Conservation (phyloP, 92 coral and sea anemone genomes). For the Porites cylindrica region DNA sequence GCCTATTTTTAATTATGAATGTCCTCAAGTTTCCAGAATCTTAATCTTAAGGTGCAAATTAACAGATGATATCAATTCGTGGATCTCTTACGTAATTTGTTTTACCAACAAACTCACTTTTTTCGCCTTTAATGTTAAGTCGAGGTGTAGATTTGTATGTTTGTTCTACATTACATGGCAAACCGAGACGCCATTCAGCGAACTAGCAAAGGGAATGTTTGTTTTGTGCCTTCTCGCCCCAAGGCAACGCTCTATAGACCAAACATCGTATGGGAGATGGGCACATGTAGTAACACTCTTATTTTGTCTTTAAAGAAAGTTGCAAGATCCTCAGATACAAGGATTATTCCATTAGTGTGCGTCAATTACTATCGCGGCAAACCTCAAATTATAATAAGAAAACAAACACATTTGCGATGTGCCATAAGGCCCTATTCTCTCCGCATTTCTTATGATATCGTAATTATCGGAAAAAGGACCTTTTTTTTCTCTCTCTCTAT, state of each 20-base stretch:
- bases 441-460: background rate
- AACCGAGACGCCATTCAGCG: slow-evolving; percentile 11
- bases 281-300: background rate
- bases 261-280: slow-evolving; percentile 22
- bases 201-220: slow-evolving; percentile 7
- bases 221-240: slow-evolving; percentile 28
- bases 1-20: slow-evolving; percentile 44
- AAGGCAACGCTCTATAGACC: slow-evolving; percentile 43
- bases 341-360: background rate
- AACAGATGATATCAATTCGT: background rate
- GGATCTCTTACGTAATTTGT: background rate
- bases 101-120: background rate
- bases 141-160: background rate
- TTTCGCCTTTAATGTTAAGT: background rate
- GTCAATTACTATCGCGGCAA: slow-evolving; percentile 16
- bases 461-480: background rate
- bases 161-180: slow-evolving; percentile 7
- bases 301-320: background rate
- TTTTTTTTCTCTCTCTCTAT: background rate
- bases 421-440: background rate
- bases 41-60: slow-evolving; percentile 24
- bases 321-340: background rate
- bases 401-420: background rate
- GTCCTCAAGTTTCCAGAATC: background rate
- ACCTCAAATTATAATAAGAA: slow-evolving; percentile 22